These are phyloP conservation scores for Gymnoscopelus braueri DNA, from an alignment of 2,797 vertebrate species.

Conservation along the genomic window DNA sequence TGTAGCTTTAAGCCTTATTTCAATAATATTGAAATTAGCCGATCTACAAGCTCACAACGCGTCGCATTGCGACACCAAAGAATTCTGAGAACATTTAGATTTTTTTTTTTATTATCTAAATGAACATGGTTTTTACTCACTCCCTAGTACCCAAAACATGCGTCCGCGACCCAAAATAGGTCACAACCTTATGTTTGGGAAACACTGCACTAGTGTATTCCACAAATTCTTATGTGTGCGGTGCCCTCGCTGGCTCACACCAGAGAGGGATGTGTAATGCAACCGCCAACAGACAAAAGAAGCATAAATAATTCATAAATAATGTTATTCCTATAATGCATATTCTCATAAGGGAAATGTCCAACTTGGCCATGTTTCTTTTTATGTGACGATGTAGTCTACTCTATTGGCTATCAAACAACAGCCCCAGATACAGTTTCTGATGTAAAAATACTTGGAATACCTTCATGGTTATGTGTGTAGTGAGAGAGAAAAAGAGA, in stretches of 20 bases:
- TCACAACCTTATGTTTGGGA: too few species aligned
- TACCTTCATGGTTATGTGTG: constrained; percentile 38
- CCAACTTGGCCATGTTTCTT: neutral
- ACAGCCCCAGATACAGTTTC: constrained; percentile 38
- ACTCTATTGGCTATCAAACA: neutral
- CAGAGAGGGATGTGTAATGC: constrained; percentile 29
- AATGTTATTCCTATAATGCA: neutral
- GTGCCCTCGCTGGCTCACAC: constrained; percentile 25
- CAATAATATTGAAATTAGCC: constrained; percentile 4
- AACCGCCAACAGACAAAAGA: constrained; percentile 5
- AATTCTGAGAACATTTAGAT: too few species aligned
- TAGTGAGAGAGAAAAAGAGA: neutral
- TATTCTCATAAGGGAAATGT: neutral
- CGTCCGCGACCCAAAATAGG: too few species aligned
- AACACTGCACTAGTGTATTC: too few species aligned
- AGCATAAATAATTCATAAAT: neutral
- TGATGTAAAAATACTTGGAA: constrained; percentile 48
- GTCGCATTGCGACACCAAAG: too few species aligned
- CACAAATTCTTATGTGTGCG: neutral
- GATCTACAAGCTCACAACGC: too few species aligned
- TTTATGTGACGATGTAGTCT: neutral
- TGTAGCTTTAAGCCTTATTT: too few species aligned
- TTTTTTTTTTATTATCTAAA: too few species aligned
- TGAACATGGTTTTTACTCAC: too few species aligned
- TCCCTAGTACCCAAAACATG: too few species aligned